Conservation (phyloP, 1,140 invertebrate genomes). For the Drosophila rufa region DNA sequence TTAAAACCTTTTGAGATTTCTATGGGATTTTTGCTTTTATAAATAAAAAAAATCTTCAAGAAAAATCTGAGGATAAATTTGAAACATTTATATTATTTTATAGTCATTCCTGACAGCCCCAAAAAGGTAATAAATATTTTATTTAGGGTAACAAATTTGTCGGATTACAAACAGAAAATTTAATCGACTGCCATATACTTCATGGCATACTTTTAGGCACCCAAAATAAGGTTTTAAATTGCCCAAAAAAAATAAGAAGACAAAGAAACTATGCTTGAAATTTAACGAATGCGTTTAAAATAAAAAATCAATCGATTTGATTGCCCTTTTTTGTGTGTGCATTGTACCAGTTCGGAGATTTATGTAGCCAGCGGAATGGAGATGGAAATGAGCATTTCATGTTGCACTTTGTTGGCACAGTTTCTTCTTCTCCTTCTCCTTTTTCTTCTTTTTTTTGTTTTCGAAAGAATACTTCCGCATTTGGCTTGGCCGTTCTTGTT, state of each 20-base stretch:
- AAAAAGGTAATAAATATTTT: too few relatives aligned
- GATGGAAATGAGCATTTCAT: slow-evolving; percentile 70
- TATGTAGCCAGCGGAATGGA: slow-evolving; percentile 68
- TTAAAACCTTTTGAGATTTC: too few relatives aligned
- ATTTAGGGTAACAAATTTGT: too few relatives aligned
- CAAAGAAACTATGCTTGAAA: not conserved
- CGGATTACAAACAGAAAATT: too few relatives aligned
- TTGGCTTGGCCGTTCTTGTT: slow-evolving; percentile 53
- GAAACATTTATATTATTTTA: too few relatives aligned
- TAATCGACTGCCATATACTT: not conserved
- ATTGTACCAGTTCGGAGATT: slow-evolving; percentile 47
- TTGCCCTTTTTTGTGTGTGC: slow-evolving; percentile 20
- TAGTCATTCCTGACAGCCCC: too few relatives aligned
- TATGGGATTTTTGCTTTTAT: too few relatives aligned
- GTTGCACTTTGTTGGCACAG: slow-evolving; percentile 79
- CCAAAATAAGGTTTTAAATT: too few relatives aligned
- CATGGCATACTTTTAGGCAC: not conserved
- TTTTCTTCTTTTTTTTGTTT: not conserved
- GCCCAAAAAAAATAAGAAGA: not conserved
- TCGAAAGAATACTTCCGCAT: slow-evolving; percentile 74
- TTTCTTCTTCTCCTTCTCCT: slow-evolving; percentile 40
- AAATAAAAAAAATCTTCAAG: too few relatives aligned
- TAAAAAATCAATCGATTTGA: slow-evolving; percentile 9
- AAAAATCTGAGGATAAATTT: too few relatives aligned
- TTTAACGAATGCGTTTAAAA: not conserved